Percentiles rank a stretch among this genome's conserved stretches.
Conservation (phyloP, 2,797 vertebrate genomes). For the Staurois parvus region DNA sequence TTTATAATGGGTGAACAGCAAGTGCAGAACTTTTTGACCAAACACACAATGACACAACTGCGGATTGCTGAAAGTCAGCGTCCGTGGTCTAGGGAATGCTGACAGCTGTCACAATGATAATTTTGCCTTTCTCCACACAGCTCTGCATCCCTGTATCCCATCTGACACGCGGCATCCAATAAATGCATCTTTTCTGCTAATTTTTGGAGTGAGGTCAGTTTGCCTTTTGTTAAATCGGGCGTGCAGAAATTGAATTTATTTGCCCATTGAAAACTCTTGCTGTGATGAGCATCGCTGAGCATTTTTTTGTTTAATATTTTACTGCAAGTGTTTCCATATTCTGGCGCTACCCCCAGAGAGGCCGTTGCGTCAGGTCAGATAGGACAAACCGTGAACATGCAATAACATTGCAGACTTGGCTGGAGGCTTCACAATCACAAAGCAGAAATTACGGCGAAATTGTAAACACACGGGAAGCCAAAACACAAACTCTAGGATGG, state of each 20-base stretch:
- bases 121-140: background rate
- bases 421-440: background rate
- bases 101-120: background rate
- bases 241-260: too few relatives aligned
- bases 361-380: background rate
- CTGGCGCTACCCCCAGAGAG: background rate
- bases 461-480: background rate
- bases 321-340: background rate
- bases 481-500: slow-evolving; percentile 12
- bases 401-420: background rate
- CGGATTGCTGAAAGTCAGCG: background rate
- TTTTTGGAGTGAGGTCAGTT: background rate
- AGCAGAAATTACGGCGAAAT: background rate
- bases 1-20: background rate
- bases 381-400: background rate
- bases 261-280: background rate
- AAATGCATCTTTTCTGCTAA: background rate
- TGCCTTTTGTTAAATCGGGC: background rate
- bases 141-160: background rate
- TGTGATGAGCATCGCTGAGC: background rate
- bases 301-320: background rate
- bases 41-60: background rate
- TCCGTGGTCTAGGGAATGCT: too few relatives aligned
- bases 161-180: background rate
- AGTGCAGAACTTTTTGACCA: background rate